Evolutionary conservation across 1,140 invertebrate species (phyloP), one percentile per base, ranked within the genome.

Genomic region (Halyomorpha halys): DNA sequence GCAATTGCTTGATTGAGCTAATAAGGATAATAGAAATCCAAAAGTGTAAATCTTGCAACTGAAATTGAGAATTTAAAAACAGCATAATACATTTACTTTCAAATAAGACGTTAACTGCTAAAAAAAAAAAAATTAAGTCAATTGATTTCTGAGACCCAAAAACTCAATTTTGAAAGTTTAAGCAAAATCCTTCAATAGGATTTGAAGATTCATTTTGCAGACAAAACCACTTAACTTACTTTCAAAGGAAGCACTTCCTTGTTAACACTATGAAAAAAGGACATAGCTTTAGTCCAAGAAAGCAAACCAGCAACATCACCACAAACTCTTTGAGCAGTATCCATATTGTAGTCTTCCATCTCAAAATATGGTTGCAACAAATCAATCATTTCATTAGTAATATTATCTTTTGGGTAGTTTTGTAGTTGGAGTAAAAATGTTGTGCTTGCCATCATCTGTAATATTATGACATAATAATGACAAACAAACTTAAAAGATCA

Each of bases 261-360:
- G 76, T 98, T 98, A 9, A 97, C 93, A 59, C 89, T 89, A 73
- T 94, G 94, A 72, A 97, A 97, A 71, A 93, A 91, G 2, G 89
- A 85, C 94, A 98, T 98, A 8, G 94, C 93, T 77, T 94, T 94
- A 0, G 95, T 97, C 95, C 95, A 98, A 0, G 92, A 94, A n/a
- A 95, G 74, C 2, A 98, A 77, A 27, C 93, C 94, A 34, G 94
- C 94, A 0, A 98, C 94, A 73, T 97, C 94, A 62, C 94, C 94
- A 74, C 94, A 97, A 15, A 97, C 94, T 68, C 94, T 81, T 73
- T 91, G 89, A 0, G 94, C 95, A 45, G 89, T 95, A 72, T 97
- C 94, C 87, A 97, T 91, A 72, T 94, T 94, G 70, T 97, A 98
- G 74, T 97, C 94, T 68, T 91, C 90, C 86, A 93, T 91, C 70